These are phyloP conservation scores for Chaitophorus viminalis DNA, from an alignment of 2,888 invertebrate genomes.

Conservation along the genomic window DNA sequence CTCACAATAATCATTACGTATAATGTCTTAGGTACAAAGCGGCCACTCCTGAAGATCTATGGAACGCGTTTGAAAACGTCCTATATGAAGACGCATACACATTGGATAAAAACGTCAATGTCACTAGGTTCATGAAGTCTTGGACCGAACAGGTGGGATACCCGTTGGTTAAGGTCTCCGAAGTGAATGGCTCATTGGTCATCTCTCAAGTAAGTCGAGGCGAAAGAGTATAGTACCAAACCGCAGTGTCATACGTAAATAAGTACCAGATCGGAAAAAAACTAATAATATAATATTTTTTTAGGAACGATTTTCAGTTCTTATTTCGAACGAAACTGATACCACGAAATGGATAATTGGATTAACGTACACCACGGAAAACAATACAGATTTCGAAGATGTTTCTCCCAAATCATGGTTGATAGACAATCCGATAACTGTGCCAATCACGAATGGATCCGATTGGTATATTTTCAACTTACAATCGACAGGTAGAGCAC, in stretches of 20 bases:
- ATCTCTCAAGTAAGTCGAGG: conserved; percentile 70
- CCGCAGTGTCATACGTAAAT: too few species aligned
- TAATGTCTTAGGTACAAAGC: neutral
- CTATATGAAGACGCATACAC: conserved; percentile 61
- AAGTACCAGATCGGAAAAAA: too few species aligned
- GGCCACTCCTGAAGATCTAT: conserved; percentile 63
- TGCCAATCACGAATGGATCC: conserved; percentile 65
- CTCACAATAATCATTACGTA: neutral
- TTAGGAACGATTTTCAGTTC: conserved; percentile 41
- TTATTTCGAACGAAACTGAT: neutral
- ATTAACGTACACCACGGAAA: conserved; percentile 69
- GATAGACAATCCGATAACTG: conserved; percentile 63
- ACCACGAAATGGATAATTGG: conserved; percentile 72
- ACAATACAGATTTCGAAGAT: conserved; percentile 63
- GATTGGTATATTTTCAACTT: conserved; percentile 75
- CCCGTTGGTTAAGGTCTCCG: conserved; percentile 73
- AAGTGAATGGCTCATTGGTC: conserved; percentile 68
- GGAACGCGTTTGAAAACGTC: conserved; percentile 66
- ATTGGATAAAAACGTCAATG: conserved; percentile 64
- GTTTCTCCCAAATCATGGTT: conserved; percentile 24
- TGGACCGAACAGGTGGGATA: conserved; percentile 81
- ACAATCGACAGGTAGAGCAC: conserved; percentile 71
- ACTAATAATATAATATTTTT: neutral
- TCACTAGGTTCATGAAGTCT: conserved; percentile 75
- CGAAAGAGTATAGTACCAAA: too few species aligned